Conservation (phyloP, 2,888 invertebrate genomes). For the Notodonta dromedarius region DNA sequence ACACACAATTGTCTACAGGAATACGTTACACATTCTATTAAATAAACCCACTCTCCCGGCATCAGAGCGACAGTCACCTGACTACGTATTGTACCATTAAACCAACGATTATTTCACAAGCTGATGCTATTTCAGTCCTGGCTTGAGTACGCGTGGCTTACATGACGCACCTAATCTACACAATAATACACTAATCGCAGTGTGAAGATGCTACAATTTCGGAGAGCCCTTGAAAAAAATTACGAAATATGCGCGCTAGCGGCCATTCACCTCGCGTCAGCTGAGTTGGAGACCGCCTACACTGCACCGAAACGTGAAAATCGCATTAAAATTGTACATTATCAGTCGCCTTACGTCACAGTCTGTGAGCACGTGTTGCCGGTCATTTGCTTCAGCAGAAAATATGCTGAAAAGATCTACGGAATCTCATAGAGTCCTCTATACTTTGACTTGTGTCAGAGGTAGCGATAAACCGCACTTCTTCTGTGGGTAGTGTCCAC, state of each 20-base stretch:
- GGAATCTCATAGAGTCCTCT: too few relatives aligned
- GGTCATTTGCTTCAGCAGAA: neutral
- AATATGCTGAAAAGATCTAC: too few relatives aligned
- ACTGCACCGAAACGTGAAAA: conserved; percentile 1
- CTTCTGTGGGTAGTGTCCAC: too few relatives aligned
- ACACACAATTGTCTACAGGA: neutral
- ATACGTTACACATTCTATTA: conserved; percentile 8
- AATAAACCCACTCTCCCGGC: conserved; percentile 24
- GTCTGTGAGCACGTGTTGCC: neutral
- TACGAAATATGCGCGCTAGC: conserved; percentile 18
- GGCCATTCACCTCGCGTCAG: conserved; percentile 36
- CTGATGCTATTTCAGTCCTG: conserved; percentile 75
- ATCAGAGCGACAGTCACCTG: conserved; percentile 47
- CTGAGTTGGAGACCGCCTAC: conserved; percentile 22
- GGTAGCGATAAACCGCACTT: too few relatives aligned
- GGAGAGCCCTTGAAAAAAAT: conserved; percentile 38
- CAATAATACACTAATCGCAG: conserved; percentile 27
- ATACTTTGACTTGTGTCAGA: too few relatives aligned
- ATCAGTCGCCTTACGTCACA: neutral
- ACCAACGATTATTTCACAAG: conserved; percentile 56
- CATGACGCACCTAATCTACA: conserved; percentile 38
- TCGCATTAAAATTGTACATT: neutral
- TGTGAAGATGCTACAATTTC: conserved; percentile 31
- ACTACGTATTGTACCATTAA: conserved; percentile 43
- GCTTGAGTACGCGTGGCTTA: conserved; percentile 52